A percentile compares a stretch with the other conserved stretches of the same genome.
phyloP scores from a whole-genome alignment of 2,888 invertebrate species.

The Maniola hyperantus region DNA sequence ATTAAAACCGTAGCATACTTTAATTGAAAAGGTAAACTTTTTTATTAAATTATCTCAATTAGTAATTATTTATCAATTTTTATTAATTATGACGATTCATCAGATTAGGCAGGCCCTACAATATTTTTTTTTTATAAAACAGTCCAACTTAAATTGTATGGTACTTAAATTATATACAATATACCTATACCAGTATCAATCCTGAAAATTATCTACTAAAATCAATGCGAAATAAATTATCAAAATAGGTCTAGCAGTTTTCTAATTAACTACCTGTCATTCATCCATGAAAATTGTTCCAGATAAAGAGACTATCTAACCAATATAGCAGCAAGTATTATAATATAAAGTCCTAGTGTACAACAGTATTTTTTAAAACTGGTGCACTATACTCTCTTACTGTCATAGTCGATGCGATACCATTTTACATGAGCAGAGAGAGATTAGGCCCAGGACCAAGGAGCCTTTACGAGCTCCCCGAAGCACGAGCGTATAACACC shows the following conservation, averaged over 20 bases:
- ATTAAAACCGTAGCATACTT: constrained; percentile 18
- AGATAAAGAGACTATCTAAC: too few relatives aligned
- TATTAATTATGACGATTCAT: not conserved
- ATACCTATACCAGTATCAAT: constrained; percentile 12
- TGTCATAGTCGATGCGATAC: too few relatives aligned
- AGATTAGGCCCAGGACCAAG: too few relatives aligned
- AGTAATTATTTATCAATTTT: not conserved
- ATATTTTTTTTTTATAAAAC: constrained; percentile 12
- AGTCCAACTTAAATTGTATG: not conserved
- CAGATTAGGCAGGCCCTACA: not conserved
- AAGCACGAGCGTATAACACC: too few relatives aligned
- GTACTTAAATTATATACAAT: constrained; percentile 7
- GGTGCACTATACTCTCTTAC: too few relatives aligned
- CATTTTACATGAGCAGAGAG: too few relatives aligned
- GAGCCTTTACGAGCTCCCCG: too few relatives aligned
- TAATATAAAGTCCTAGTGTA: too few relatives aligned
- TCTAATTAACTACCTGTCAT: constrained; percentile 4
- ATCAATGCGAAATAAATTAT: constrained; percentile 16
- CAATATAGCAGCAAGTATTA: too few relatives aligned
- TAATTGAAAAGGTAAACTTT: not conserved
- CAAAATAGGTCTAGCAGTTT: constrained; percentile 13
- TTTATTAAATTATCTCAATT: not conserved
- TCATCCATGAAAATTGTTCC: too few relatives aligned
- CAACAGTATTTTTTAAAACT: too few relatives aligned
- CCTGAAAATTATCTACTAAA: constrained; percentile 9